These are phyloP conservation scores for Apis laboriosa DNA, from an alignment of 1,140 invertebrate genomes.

Conservation along the genomic window DNA sequence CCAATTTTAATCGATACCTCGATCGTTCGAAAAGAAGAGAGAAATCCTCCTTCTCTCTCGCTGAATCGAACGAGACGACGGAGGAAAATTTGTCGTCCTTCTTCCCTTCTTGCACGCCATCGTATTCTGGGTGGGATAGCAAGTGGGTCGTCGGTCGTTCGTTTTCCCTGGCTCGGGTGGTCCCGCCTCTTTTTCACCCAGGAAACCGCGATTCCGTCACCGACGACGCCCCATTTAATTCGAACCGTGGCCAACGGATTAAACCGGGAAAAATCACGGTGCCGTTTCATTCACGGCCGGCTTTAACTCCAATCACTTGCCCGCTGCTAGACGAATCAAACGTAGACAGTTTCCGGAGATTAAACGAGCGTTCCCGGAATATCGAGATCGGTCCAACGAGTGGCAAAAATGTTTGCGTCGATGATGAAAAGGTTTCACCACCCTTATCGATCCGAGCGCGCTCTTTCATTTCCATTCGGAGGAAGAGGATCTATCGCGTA, in stretches of 20 bases:
- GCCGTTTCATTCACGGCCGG: slow-evolving; percentile 3
- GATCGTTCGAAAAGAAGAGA: not conserved
- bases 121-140: not conserved
- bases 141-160: slow-evolving; percentile 15
- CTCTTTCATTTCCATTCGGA: too few relatives aligned
- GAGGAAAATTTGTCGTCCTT: slow-evolving; percentile 17
- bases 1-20: not conserved
- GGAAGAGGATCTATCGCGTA: not conserved
- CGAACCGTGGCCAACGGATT: slow-evolving; percentile 46
- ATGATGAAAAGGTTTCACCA: too few relatives aligned
- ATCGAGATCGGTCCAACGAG: not conserved
- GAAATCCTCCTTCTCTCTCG: not conserved
- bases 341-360: not conserved
- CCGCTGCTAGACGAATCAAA: slow-evolving; percentile 3
- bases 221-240: slow-evolving; percentile 61
- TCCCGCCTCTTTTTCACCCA: slow-evolving; percentile 12
- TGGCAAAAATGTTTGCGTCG: not conserved
- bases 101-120: slow-evolving; percentile 15
- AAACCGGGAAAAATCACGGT: slow-evolving; percentile 53
- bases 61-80: slow-evolving; percentile 45
- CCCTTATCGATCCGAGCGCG: too few relatives aligned
- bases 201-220: slow-evolving; percentile 45
- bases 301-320: slow-evolving; percentile 5
- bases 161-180: too few relatives aligned
- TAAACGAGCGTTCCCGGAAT: not conserved